Evolutionary conservation across 1,140 invertebrate genomes (phyloP), one percentile per base, ranked within the genome.

Genomic region (Wiebesia pumilae): DNA sequence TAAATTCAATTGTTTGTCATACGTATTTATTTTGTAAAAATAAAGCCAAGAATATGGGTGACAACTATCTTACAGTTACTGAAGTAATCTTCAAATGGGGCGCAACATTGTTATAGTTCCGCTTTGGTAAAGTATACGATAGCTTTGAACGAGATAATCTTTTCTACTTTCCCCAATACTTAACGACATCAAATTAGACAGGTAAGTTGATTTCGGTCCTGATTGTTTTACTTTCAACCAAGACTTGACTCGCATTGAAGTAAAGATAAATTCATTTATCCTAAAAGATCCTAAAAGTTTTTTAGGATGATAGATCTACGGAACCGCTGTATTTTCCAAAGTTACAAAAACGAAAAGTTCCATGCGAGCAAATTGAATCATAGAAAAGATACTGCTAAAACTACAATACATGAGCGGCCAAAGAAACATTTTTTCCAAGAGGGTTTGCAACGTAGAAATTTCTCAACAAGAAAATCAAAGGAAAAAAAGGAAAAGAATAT

Each of bases 281-380:
- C 35, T 69, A 69, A 69, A 33, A 71, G 19, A 35, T n/a, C n/a
- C n/a, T n/a, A n/a, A n/a, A n/a, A n/a, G n/a, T n/a, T n/a, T n/a
- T n/a, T n/a, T n/a, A n/a, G n/a, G n/a, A n/a, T n/a, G n/a, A n/a
- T n/a, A n/a, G n/a, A n/a, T n/a, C n/a, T n/a, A n/a, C n/a, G n/a
- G n/a, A n/a, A n/a, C 24, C 7, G 27, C 27, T 75, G 3, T n/a
- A 43, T 24, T n/a, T 75, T 75, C 24, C 58, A 4, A 10, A 27
- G 6, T 4, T 38, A 71, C 33, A n/a, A 67, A 38, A 40, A 14
- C 14, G 79, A 38, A 67, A 81, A 43, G 54, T 43, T 21, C 27
- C 27, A 21, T 16, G 27, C 3, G 43, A 81, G 38, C 38, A 65
- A 81, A 38, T 65, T 81, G 47, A 81, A 81, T 16, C 43, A 81